Percentiles rank a stretch among this genome's conserved stretches.
phyloP scores from a whole-genome alignment of 2,113 vertebrate species.

The Callocephalon fimbriatum region DNA sequence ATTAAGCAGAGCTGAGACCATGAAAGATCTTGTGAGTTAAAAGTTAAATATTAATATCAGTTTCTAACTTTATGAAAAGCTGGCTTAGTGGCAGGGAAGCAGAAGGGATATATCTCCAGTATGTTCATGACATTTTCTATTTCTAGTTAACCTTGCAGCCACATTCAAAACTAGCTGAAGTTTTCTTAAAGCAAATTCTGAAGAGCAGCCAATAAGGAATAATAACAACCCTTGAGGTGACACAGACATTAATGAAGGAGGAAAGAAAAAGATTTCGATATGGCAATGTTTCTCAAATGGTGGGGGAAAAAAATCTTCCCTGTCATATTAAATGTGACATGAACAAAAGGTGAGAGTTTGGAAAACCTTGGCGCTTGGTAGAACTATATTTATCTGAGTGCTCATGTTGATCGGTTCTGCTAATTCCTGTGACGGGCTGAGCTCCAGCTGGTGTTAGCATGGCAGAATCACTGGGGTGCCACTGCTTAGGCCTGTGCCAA shows the following conservation, averaged over 20 bases:
- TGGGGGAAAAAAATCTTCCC: neutral
- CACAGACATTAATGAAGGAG: slow-evolving; percentile 31
- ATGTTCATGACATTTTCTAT: slow-evolving; percentile 17
- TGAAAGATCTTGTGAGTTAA: slow-evolving; percentile 45
- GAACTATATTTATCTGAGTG: neutral
- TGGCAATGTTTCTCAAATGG: neutral
- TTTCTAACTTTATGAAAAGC: slow-evolving; percentile 54
- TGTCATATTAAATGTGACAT: neutral
- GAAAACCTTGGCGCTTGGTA: neutral
- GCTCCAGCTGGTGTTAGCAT: neutral
- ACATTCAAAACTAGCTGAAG: slow-evolving; percentile 22
- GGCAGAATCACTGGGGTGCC: neutral
- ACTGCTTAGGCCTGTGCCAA: neutral
- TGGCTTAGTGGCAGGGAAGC: slow-evolving; percentile 12
- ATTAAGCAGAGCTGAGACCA: slow-evolving; percentile 52
- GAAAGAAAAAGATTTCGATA: slow-evolving; percentile 7
- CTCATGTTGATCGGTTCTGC: accelerated
- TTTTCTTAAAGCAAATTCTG: slow-evolving; percentile 41
- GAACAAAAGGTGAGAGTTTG: slow-evolving; percentile 4
- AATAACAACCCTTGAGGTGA: slow-evolving; percentile 30
- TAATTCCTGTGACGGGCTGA: neutral
- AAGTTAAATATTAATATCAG: slow-evolving; percentile 67
- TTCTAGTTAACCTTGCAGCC: slow-evolving; percentile 31
- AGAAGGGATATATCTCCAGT: slow-evolving; percentile 7
- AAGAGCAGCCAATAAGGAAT: slow-evolving; percentile 31